Base-by-base conservation (phyloP, 2,113 vertebrate species). In the Rhipidura dahli region DNA sequence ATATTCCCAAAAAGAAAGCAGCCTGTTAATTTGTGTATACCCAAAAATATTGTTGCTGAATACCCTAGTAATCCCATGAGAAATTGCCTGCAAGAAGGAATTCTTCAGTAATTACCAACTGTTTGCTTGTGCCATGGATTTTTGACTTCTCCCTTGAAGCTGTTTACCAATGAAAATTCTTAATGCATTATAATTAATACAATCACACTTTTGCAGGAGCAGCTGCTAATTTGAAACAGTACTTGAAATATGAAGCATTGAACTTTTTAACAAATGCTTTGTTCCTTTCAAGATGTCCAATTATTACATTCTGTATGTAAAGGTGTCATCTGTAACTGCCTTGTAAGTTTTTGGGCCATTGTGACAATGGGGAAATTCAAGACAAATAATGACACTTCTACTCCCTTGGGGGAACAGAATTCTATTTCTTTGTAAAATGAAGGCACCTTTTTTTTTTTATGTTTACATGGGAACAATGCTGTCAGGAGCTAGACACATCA, bases 81-180 rank as follows among this genome's bases (percentile, higher is more conserved):
- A 92, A 73, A 19, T 2, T 81, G 37, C 66, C 37, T 73, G 59
- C 27, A 56, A 53, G 45, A 89, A 89, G 45, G 11, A 87, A 65
- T 92, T 83, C 42, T 89, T 73, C 68, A 89, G 68, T 70, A 90
- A 86, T 80, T 76, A 95, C n/a, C 37, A 89, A 83, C 81, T 53
- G 28, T 89, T 92, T 92, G 39, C 63, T 81, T 45, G n/a, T 73
- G 59, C 68, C 37, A 35, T 33, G 83, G 87, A 77, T 72, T 92
- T 94, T 72, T 70, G 40, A 35, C 72, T 87, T 92, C 77, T 87
- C 60, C 42, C 80, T 95, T 45, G 37, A 90, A 85, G 91, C 54
- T 89, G 35, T 84, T 94, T 78, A 87, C 89, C 72, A 89, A 42
- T 63, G 60, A 89, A 95, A 91, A 83, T 35, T 83, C 56, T 64